Base-by-base conservation (phyloP, 2,888 invertebrate species). In the Drosophila diplacantha region DNA sequence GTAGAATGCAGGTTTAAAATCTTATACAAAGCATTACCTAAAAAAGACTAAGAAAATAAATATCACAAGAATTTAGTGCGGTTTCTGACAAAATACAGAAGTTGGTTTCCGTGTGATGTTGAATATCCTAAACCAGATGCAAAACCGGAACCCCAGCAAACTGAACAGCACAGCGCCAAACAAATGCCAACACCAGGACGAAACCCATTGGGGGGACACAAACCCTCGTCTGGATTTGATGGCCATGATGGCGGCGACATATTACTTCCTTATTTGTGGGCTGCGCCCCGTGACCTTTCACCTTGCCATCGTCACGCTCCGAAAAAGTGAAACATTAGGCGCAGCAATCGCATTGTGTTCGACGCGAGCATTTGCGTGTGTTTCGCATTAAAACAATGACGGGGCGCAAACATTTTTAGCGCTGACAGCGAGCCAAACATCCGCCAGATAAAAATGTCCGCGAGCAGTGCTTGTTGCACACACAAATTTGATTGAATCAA, bases 231-330 rank as follows among this genome's bases (percentile, higher is more conserved):
- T 85, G 85, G 66, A 55, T 72, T 73, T 81, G 83, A 83, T 83
- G 73, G 73, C 74, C 77, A 59, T 64, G 73, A 55, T 71, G 74
- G 63, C 69, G 65, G 55, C 84, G 83, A 85, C 83, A 84, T 85
- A 84, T 84, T 84, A 85, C 85, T 84, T 84, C 83, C 83, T 85
- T 81, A 80, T 84, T 85, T 85, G 83, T 83, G 79, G 83, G 74
- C 75, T 59, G 58, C 56, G 57, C 63, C 53, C 68, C 73, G 63
- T 51, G 63, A 83, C 76, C 77, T 78, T 79, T 83, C 53, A 62
- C 62, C 69, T 60, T 38, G 44, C 43, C 46, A 35, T 38, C 57
- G 58, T 59, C 63, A 65, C 58, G 59, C 72, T 62, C 43, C 46
- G 34, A 18, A 69, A 75, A 75, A 73, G 64, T 57, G 74, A 80